Conservation (phyloP, 1,140 invertebrate genomes). For the Megalopta genalis region DNA sequence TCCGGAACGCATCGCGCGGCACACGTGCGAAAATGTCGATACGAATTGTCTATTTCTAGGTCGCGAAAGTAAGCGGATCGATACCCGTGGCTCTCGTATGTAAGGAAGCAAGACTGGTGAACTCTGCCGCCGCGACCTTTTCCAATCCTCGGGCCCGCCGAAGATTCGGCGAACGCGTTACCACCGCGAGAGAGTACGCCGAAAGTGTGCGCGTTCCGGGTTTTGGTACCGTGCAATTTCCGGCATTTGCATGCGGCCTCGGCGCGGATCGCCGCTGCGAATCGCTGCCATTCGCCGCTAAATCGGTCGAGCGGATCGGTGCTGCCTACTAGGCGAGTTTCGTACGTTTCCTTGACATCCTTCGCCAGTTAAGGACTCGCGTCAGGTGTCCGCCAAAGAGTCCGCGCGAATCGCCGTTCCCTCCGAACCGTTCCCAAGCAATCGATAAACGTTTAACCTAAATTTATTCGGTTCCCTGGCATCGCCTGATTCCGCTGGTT, state of each 20-base stretch:
- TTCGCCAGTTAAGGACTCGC: conserved; percentile 47
- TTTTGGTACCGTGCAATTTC: not conserved
- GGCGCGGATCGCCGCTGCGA: too few relatives aligned
- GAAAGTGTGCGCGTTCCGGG: not conserved
- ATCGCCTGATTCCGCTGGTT: not conserved
- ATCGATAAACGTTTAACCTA: conserved; percentile 47
- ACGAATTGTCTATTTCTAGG: conserved; percentile 41
- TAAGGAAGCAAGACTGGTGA: not conserved
- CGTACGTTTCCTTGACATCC: conserved; percentile 59
- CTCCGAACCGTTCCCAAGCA: not conserved
- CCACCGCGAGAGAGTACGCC: too few relatives aligned
- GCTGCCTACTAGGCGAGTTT: conserved; percentile 28
- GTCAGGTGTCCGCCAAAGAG: conserved; percentile 36
- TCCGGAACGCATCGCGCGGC: not conserved
- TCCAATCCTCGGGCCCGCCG: too few relatives aligned
- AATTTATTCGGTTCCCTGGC: conserved; percentile 32
- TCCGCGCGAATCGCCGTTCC: conserved; percentile 32
- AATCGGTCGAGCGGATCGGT: conserved; percentile 32
- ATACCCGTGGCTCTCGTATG: conserved; percentile 6
- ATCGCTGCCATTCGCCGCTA: not conserved
- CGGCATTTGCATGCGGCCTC: not conserved
- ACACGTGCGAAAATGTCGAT: conserved; percentile 47
- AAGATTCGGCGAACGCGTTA: not conserved
- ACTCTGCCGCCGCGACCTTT: conserved; percentile 4
- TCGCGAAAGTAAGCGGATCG: conserved; percentile 41